Base-by-base conservation (phyloP, 2,888 invertebrate species). In the Phytoseiulus persimilis region DNA sequence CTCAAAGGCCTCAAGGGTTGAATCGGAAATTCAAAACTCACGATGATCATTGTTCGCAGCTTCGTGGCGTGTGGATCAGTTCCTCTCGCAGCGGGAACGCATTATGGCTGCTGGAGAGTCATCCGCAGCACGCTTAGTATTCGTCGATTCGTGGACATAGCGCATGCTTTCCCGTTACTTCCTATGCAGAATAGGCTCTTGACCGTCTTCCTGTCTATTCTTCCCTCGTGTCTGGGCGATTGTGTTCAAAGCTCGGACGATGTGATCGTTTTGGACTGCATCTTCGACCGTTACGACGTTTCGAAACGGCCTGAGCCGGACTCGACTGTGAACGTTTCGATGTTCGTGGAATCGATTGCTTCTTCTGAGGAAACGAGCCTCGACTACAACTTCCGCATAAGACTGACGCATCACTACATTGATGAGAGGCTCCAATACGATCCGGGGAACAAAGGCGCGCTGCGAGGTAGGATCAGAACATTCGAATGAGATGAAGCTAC, bases 361-460 rank as follows among this genome's bases (percentile, higher is more conserved):
- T 87, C 87, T n/a, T 45, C 87, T 23, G 87, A 87, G 28, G 87
- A 87, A 32, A 87, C 87, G 32, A 87, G 87, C 45, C 87, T 33
- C 32, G n/a, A 31, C 31, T 87, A 87, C 23, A 32, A 6, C n/a
- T 31, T 33, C 9, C 32, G n/a, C 23, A 45, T 33, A 31, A 2
- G 31, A 14, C n/a, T 87, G 31, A n/a, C 31, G 31, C 33, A 87
- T 87, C 33, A 45, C 31, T 87, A 32, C n/a, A 32, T 87, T 9
- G 87, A 87, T 33, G 87, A 87, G 32, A 14, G 87, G 5, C 33
- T 87, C n/a, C 31, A 32, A 45, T 87, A 39, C 45, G 87, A 87
- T n/a, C 33, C 87, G 11, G 45, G 87, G 87, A 33, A 87, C 14
- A 32, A n/a, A 2, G 33, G 87, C 87, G 32, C 28, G 11, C 33